Evolutionary conservation across 2,888 invertebrate genomes (phyloP).

Genomic region (Mechanitis messenoides): DNA sequence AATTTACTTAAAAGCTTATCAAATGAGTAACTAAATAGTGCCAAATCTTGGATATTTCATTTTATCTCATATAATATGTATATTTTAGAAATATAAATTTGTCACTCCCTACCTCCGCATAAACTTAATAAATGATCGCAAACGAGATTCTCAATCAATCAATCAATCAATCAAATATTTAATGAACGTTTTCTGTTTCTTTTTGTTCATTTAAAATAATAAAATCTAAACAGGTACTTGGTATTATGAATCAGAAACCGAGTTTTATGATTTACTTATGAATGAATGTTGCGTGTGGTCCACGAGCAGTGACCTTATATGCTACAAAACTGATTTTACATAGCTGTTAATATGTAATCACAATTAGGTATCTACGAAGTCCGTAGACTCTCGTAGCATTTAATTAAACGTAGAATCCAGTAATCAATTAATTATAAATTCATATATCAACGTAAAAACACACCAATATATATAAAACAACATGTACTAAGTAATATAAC

Average conservation of each 20-base stretch:
- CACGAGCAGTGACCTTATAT: constrained; percentile 17
- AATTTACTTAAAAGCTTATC: too few relatives aligned
- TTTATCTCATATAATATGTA: too few relatives aligned
- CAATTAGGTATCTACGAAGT: constrained; percentile 34
- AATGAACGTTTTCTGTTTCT: too few relatives aligned
- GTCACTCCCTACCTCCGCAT: too few relatives aligned
- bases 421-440: constrained; percentile 4
- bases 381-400: constrained; percentile 46
- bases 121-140: too few relatives aligned
- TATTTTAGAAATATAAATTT: too few relatives aligned
- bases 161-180: too few relatives aligned
- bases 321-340: background rate
- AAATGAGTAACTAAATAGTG: too few relatives aligned
- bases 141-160: too few relatives aligned
- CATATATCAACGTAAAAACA: background rate
- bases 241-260: background rate
- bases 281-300: constrained; percentile 18
- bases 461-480: background rate
- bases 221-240: background rate
- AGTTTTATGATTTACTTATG: constrained; percentile 5
- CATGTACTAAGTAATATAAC: constrained; percentile 46
- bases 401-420: constrained; percentile 9
- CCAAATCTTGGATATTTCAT: too few relatives aligned
- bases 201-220: too few relatives aligned
- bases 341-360: too few relatives aligned